These are phyloP conservation scores for Chascanopsetta lugubris DNA, from an alignment of 2,113 vertebrate genomes.

Conservation along the genomic window DNA sequence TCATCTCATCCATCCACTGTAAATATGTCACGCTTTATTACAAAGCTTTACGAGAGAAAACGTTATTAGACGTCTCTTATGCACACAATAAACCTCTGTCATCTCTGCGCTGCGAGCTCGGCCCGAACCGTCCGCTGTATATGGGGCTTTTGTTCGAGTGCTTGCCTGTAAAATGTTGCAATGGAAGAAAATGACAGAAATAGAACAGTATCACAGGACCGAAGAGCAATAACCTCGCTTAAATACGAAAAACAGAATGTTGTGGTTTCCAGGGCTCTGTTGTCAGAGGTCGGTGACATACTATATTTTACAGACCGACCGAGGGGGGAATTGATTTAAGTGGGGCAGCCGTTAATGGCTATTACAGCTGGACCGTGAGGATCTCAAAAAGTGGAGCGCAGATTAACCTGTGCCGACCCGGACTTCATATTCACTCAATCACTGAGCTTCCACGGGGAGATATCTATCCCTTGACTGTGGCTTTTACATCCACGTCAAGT, in stretches of 20 bases:
- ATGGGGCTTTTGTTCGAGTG: slow-evolving; percentile 37
- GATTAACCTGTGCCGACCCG: slow-evolving; percentile 2
- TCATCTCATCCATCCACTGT: background rate
- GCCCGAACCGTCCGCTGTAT: slow-evolving; percentile 18
- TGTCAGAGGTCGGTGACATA: slow-evolving; percentile 34
- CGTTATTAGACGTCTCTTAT: slow-evolving; percentile 18
- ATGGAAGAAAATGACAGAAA: slow-evolving; percentile 57
- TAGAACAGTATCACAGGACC: slow-evolving; percentile 45
- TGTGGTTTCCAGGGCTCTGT: slow-evolving; percentile 54
- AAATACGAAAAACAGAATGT: background rate
- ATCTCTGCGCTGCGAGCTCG: background rate
- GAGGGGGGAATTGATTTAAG: slow-evolving; percentile 48
- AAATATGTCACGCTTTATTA: slow-evolving; percentile 38
- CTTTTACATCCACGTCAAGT: too few species aligned
- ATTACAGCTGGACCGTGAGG: slow-evolving; percentile 51
- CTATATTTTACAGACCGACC: slow-evolving; percentile 42
- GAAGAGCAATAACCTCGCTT: slow-evolving; percentile 44
- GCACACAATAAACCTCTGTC: slow-evolving; percentile 1
- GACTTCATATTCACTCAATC: background rate
- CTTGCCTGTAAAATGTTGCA: slow-evolving; percentile 39
- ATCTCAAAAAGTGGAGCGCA: slow-evolving; percentile 17
- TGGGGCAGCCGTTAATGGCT: slow-evolving; percentile 46
- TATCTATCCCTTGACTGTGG: background rate
- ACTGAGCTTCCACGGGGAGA: background rate
- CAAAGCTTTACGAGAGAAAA: slow-evolving; percentile 20